Conservation (phyloP, 2,113 vertebrate genomes). For the Scolopax mira region DNA sequence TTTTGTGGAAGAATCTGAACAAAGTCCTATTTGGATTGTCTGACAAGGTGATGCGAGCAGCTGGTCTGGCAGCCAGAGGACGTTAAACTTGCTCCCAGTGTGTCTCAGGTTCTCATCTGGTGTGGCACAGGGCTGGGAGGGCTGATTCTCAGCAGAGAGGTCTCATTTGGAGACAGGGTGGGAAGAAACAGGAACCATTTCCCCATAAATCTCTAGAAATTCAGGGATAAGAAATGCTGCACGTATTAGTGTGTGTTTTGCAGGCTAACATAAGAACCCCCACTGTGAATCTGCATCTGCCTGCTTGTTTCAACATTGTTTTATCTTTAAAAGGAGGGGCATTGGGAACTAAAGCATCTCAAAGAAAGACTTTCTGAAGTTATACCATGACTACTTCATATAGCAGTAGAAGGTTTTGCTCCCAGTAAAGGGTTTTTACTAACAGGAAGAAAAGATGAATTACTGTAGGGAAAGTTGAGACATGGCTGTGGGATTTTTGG, state of each 20-base stretch:
- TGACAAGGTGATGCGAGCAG: not conserved
- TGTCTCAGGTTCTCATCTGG: not conserved
- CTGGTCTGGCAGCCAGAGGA: not conserved
- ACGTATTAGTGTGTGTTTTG: not conserved
- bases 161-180: not conserved
- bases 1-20: not conserved
- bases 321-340: not conserved
- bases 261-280: not conserved
- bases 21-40: not conserved
- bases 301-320: not conserved
- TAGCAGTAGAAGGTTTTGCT: not conserved
- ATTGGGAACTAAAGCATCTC: not conserved
- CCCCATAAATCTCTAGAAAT: not conserved
- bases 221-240: not conserved
- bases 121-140: not conserved
- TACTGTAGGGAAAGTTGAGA: not conserved
- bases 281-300: not conserved
- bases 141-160: not conserved
- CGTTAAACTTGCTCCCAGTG: rapidly evolving
- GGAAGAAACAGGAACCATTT: not conserved
- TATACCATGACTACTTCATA: not conserved
- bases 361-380: not conserved
- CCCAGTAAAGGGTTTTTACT: not conserved
- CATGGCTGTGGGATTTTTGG: not conserved
- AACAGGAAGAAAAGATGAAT: not conserved